Base-by-base conservation (phyloP, 2,888 invertebrate species). In the Formica aserva region DNA sequence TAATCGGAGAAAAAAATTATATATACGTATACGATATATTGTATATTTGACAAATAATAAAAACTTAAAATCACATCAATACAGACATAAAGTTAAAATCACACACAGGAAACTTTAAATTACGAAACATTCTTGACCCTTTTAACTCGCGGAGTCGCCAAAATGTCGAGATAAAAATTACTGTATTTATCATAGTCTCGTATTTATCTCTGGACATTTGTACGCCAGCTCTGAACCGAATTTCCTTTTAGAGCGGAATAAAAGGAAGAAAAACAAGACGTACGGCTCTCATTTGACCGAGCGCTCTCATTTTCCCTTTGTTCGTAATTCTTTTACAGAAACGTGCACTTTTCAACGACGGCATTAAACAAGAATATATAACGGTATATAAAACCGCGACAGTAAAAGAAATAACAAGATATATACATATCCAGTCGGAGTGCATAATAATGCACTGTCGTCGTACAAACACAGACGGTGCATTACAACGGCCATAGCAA, bases 301-400 rank as follows among this genome's bases (percentile, higher is more conserved):
- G 78, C 83, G 72, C 45, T 78, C 77, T 75, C 85, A 74, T 85
- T 85, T 83, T 83, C 78, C 78, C 83, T 77, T 85, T 83, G 83
- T 83, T 63, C 83, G 78, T 71, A 71, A 74, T 82, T 67, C 62
- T 52, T 83, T 67, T 81, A 74, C 81, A 26, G 52, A 38, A 38
- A 77, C 60, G 69, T 62, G 60, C 52, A 32, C 69, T 60, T 78
- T 78, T 60, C 78, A 78, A 80, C 78, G 57, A 45, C 60, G 57
- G 35, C 57, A 67, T 65, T 66, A 66, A 81, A 65, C 18, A 57
- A 81, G 63, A 41, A 65, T 55, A n/a, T 52, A 52, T 52, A 52
- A 18, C 48, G n/a, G n/a, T 52, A 52, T 52, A 52, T 52, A 63
- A 45, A 55, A 83, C 62, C 45, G 45, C 60, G 52, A 45, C 63